Conservation (phyloP, 2,888 invertebrate genomes). For the Drosophila sordidula region DNA sequence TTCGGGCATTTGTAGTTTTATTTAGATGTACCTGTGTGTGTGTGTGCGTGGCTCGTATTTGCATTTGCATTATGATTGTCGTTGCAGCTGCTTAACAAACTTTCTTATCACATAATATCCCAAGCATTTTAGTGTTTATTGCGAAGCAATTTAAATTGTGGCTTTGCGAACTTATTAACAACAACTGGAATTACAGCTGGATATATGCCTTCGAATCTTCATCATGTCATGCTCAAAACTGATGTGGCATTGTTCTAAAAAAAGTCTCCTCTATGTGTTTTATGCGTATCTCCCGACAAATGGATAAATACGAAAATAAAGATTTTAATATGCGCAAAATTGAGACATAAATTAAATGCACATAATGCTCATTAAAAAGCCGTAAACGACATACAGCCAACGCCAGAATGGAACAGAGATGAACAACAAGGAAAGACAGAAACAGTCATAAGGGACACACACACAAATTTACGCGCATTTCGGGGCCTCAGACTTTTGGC, state of each 20-base stretch:
- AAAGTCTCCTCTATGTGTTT: background rate
- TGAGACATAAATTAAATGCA: constrained; percentile 78
- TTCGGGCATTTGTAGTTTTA: constrained; percentile 21
- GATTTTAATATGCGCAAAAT: constrained; percentile 75
- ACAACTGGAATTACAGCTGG: constrained; percentile 1
- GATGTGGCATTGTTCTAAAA: background rate
- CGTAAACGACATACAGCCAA: constrained; percentile 63
- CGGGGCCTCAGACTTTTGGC: constrained; percentile 51
- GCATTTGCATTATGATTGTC: constrained; percentile 16
- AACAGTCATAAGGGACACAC: background rate
- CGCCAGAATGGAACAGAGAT: constrained; percentile 17
- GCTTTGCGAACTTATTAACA: constrained; percentile 22
- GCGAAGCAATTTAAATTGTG: constrained; percentile 33
- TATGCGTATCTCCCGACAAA: background rate
- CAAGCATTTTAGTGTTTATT: constrained; percentile 10
- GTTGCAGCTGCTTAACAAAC: constrained; percentile 35
- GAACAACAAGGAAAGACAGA: constrained; percentile 23
- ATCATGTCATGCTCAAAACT: background rate
- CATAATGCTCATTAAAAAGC: constrained; percentile 78
- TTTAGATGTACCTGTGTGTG: background rate
- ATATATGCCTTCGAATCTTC: background rate
- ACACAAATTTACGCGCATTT: background rate
- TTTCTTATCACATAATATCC: constrained; percentile 14
- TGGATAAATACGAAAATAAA: constrained; percentile 41
- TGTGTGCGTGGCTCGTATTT: constrained; percentile 14